Evolutionary conservation across 1,140 invertebrate species (phyloP), one percentile per base, ranked within the genome.

Genomic region (Caenorhabditis briggsae): DNA sequence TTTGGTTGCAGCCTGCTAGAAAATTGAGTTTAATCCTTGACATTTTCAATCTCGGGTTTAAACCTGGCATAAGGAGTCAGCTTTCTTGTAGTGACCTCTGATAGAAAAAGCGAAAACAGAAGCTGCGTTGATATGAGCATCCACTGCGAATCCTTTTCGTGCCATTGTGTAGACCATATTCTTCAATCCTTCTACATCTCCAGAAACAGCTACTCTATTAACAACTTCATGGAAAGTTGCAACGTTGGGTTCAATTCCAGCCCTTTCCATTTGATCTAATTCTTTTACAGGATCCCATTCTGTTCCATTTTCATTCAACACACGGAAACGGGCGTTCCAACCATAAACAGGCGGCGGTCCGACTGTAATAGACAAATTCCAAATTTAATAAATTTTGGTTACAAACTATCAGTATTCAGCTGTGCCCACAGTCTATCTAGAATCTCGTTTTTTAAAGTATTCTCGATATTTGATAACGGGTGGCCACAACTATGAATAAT

Each of bases 131-230:
- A 78, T 78, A 14, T 78, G 70, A n/a, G 70, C 70, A 25, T 78
- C 70, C 3, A 78, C 70, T 14, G 70, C 5, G 12, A 78, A 78
- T 78, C 70, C 70, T 50, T 78, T 78, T 9, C 46, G 16, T 6
- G 70, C 70, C 70, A 78, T 78, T 2, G 16, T 78, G 18, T 78
- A 78, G 5, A 78, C 70, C 70, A 78, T 78, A 53, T 78, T 78
- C 41, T 78, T 78, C 1, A 33, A 78, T 11, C 70, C 70, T 20
- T 78, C 70, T 6, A 78, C n/a, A 53, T 78, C 70, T 53, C 70
- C 70, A 23, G 46, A 50, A 23, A 14, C 18, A 20, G 70, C 16
- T 53, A 78, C 9, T 78, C 23, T 78, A 3, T 78, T 7, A 50
- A 78, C 33, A 12, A 50, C 70, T 12, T 46, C 70, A 53, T 78